A percentile compares a stretch with the other conserved stretches of the same genome.
Conservation (phyloP, 1,140 invertebrate species). For the Papilio aristodemus region DNA sequence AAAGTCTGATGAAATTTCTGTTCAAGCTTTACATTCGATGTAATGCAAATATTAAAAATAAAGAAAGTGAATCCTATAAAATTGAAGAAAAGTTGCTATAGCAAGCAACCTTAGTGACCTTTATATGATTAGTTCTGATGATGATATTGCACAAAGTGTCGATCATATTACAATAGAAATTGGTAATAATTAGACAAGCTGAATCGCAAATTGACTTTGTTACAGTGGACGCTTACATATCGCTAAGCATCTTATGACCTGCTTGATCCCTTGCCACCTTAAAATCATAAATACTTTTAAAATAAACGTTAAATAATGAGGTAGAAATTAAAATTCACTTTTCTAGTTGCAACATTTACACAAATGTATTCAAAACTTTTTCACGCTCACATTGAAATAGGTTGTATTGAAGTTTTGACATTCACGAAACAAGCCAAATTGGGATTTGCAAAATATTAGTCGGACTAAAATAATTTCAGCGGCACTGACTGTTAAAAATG, state of each 20-base stretch:
- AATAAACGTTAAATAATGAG: neutral
- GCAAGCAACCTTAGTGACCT: neutral
- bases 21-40: neutral
- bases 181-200: too few species aligned
- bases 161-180: too few species aligned
- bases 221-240: too few species aligned
- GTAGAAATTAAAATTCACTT: neutral
- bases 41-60: neutral
- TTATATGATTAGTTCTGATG: neutral
- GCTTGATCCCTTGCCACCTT: too few species aligned
- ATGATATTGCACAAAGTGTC: too few species aligned
- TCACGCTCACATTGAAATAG: neutral
- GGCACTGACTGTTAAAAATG: neutral
- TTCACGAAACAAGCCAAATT: slow-evolving; percentile 1
- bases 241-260: too few species aligned
- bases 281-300: too few species aligned
- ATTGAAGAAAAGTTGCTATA: too few species aligned
- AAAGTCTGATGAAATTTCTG: neutral
- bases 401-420: slow-evolving; percentile 8
- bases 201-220: too few species aligned
- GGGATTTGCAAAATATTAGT: slow-evolving; percentile 13
- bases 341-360: neutral
- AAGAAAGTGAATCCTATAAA: neutral
- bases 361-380: neutral
- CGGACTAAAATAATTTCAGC: slow-evolving; percentile 2